Evolutionary conservation across 2,888 invertebrate genomes (phyloP).

Genomic region (Argynnis bischoffii): DNA sequence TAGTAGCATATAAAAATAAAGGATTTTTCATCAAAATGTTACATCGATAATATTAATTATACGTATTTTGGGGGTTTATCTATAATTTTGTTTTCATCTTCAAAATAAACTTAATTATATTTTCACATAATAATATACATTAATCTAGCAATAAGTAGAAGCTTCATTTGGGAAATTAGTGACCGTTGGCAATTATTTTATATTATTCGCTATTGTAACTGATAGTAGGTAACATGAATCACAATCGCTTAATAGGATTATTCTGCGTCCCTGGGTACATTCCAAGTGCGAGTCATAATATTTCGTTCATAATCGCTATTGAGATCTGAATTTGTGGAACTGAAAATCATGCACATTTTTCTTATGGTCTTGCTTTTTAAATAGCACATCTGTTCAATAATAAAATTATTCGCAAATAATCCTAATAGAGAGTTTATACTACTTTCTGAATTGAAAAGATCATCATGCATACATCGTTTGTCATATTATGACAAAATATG

Average conservation of each 20-base stretch:
- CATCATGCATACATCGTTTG: too few species aligned
- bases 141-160: background rate
- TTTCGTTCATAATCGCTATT: slow-evolving; percentile 32
- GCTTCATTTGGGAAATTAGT: background rate
- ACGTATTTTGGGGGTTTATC: too few species aligned
- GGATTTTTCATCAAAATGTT: too few species aligned
- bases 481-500: too few species aligned
- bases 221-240: slow-evolving; percentile 18
- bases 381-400: background rate
- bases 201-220: slow-evolving; percentile 30
- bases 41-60: too few species aligned
- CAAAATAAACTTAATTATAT: background rate
- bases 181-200: slow-evolving; percentile 17
- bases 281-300: slow-evolving; percentile 29
- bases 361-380: background rate
- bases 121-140: background rate
- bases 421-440: too few species aligned
- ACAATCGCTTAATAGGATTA: slow-evolving; percentile 28
- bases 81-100: too few species aligned
- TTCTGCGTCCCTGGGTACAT: slow-evolving; percentile 31
- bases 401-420: too few species aligned
- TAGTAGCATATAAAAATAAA: too few species aligned
- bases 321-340: slow-evolving; percentile 24
- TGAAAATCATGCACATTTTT: too few species aligned
- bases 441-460: too few species aligned